These are phyloP conservation scores for Hucho hucho DNA, from an alignment of 2,113 vertebrate species.

Conservation along the genomic window DNA sequence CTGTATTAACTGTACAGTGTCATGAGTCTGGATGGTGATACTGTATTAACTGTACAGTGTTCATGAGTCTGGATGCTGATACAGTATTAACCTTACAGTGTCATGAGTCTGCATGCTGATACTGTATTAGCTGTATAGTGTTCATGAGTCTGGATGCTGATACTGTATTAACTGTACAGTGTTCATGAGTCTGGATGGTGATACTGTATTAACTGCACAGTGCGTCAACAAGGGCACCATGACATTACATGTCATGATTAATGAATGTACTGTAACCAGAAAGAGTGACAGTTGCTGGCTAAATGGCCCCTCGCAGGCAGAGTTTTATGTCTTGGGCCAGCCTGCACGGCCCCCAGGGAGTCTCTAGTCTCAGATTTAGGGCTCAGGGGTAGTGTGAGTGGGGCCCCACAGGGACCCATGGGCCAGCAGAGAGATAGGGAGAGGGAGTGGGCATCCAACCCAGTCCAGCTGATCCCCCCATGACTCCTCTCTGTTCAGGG, in stretches of 20 bases:
- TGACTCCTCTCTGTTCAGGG: conserved; percentile 18
- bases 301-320: conserved; percentile 36
- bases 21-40: no score
- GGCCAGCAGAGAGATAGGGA: conserved; percentile 37
- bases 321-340: conserved; percentile 35
- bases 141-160: no score
- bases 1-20: no score
- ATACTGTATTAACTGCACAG: not conserved
- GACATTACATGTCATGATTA: conserved; percentile 16
- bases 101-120: no score
- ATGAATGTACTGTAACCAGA: conserved; percentile 9
- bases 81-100: no score
- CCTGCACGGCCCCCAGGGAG: conserved; percentile 36
- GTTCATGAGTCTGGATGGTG: no score
- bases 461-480: conserved; percentile 51
- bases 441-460: conserved; percentile 36
- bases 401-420: conserved; percentile 29
- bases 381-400: conserved; percentile 12
- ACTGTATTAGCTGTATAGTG: no score
- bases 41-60: no score
- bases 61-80: no score
- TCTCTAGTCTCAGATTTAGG: conserved; percentile 31
- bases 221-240: conserved; percentile 17
- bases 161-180: no score
- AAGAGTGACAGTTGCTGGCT: conserved; percentile 30